phyloP scores from a whole-genome alignment of 1,140 invertebrate genomes.

The Drosophila ogumai region DNA sequence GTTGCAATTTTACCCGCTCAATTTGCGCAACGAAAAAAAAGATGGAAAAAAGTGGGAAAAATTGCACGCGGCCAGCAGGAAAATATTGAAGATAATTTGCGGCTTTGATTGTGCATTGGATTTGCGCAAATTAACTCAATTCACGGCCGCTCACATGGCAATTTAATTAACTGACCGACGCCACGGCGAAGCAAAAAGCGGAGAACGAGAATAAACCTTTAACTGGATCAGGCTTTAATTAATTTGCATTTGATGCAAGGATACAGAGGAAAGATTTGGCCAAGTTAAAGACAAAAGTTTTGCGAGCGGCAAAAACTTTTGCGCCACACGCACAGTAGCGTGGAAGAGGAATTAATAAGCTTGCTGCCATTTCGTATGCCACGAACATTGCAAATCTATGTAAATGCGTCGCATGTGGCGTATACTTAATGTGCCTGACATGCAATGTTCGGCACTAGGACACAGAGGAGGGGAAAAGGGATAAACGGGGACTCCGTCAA shows the following conservation, averaged over 20 bases:
- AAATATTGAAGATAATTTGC: conserved; percentile 75
- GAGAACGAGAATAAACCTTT: conserved; percentile 10
- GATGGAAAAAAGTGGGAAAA: conserved; percentile 33
- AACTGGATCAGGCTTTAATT: conserved; percentile 31
- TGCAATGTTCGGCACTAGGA: conserved; percentile 46
- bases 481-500: background rate
- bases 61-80: conserved; percentile 19
- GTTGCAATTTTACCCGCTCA: conserved; percentile 44
- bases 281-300: conserved; percentile 34
- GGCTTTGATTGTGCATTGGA: conserved; percentile 59
- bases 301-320: conserved; percentile 18
- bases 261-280: conserved; percentile 17
- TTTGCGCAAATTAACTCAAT: conserved; percentile 76
- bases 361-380: conserved; percentile 53
- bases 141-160: conserved; percentile 53
- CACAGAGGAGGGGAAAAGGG: background rate
- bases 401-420: conserved; percentile 74
- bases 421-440: conserved; percentile 73
- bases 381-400: conserved; percentile 69
- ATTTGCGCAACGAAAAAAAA: conserved; percentile 38
- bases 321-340: conserved; percentile 42
- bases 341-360: conserved; percentile 70
- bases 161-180: conserved; percentile 67
- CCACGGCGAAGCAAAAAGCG: background rate
- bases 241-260: conserved; percentile 19